Conservation (phyloP, 2,888 invertebrate species). For the Macrophya alboannulata region DNA sequence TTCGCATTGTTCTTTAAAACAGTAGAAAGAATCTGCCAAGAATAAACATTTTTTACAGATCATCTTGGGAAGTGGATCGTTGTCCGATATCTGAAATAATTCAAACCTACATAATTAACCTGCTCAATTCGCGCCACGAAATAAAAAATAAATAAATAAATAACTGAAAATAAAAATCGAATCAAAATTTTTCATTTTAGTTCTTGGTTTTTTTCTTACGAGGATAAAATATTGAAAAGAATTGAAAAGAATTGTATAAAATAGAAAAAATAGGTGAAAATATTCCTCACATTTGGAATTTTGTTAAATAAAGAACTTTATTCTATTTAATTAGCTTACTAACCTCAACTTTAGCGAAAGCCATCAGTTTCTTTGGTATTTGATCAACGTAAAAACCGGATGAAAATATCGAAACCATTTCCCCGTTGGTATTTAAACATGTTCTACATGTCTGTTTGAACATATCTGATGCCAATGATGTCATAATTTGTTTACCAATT, state of each 20-base stretch:
- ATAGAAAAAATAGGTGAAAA: background rate
- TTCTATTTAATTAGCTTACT: conserved; percentile 39
- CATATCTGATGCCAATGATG: conserved; percentile 44
- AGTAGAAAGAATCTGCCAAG: conserved; percentile 64
- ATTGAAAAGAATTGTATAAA: background rate
- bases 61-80: conserved; percentile 64
- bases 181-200: background rate
- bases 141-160: background rate
- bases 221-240: background rate
- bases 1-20: conserved; percentile 66
- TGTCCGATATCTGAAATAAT: conserved; percentile 60
- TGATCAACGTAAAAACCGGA: conserved; percentile 58
- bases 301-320: background rate
- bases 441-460: conserved; percentile 64
- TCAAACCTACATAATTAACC: too few species aligned
- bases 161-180: background rate
- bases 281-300: background rate
- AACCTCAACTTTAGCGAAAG: conserved; percentile 63
- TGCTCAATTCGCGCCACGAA: background rate
- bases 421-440: conserved; percentile 65
- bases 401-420: conserved; percentile 64
- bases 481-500: conserved; percentile 22
- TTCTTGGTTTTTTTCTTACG: background rate
- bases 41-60: conserved; percentile 68
- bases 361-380: conserved; percentile 63